phyloP scores from a whole-genome alignment of 1,140 invertebrate genomes.

The Doryteuthis pealeii region DNA sequence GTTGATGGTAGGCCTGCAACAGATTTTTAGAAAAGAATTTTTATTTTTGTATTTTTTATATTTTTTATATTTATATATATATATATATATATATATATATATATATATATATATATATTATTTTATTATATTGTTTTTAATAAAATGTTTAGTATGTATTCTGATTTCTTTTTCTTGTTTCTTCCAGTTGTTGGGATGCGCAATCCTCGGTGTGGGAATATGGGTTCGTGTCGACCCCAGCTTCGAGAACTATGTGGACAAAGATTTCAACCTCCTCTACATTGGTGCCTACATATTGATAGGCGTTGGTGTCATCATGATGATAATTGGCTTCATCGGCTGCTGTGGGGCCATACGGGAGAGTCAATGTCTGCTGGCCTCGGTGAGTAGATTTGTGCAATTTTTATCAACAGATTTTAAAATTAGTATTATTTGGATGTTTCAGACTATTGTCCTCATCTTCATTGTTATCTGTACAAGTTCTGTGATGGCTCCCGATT shows the following conservation, averaged over 20 bases:
- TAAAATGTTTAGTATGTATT: too few relatives aligned
- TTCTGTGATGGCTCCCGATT: too few relatives aligned
- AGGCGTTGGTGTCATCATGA: constrained; percentile 77
- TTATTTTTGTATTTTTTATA: too few relatives aligned
- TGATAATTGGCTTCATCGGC: constrained; percentile 84
- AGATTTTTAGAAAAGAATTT: too few relatives aligned
- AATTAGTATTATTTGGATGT: too few relatives aligned
- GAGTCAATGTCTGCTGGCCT: constrained; percentile 80
- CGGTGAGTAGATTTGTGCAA: constrained; percentile 64
- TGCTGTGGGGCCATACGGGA: constrained; percentile 87
- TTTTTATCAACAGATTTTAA: too few relatives aligned
- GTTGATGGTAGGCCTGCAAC: too few relatives aligned
- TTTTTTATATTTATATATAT: too few relatives aligned
- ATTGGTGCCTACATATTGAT: constrained; percentile 67
- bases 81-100: too few relatives aligned
- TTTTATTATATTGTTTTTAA: background rate
- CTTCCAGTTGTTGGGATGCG: constrained; percentile 73
- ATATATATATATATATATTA: background rate
- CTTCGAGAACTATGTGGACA: constrained; percentile 44
- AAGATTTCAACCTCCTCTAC: constrained; percentile 43
- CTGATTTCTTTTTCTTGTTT: constrained; percentile 10
- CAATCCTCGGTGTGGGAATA: constrained; percentile 73
- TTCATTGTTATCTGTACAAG: too few relatives aligned
- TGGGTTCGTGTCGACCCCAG: constrained; percentile 71
- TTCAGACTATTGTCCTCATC: too few relatives aligned